Conservation (phyloP, 2,888 invertebrate genomes). For the Zygogramma bicolorata region DNA sequence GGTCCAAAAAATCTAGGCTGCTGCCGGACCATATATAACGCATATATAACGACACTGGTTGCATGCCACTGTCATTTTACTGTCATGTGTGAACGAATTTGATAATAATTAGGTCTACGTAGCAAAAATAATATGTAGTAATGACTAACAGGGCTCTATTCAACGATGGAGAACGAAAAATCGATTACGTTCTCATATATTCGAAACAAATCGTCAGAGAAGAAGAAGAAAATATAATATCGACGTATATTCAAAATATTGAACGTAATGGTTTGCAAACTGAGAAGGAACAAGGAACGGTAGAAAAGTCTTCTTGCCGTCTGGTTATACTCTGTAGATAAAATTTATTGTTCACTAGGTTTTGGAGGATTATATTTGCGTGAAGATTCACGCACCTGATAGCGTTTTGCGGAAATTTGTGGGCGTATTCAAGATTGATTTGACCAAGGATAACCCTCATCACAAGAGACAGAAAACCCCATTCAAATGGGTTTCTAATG, state of each 20-base stretch:
- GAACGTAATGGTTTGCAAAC: neutral
- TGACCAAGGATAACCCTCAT: constrained; percentile 41
- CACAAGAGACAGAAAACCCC: constrained; percentile 42
- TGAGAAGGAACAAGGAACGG: neutral
- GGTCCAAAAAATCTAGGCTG: too few species aligned
- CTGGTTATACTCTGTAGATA: too few species aligned
- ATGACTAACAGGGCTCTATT: neutral
- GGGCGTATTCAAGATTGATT: constrained; percentile 50
- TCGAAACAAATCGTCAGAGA: neutral
- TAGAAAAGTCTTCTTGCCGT: too few species aligned
- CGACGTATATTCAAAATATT: neutral
- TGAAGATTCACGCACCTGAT: constrained; percentile 59
- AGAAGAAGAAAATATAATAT: neutral
- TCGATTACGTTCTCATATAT: constrained; percentile 52
- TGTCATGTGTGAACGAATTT: neutral
- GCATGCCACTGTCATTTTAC: neutral
- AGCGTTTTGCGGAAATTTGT: constrained; percentile 50
- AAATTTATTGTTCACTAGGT: neutral
- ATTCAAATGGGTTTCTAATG: constrained; percentile 40
- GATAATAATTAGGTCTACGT: neutral
- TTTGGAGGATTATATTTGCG: constrained; percentile 53
- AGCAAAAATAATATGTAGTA: too few species aligned
- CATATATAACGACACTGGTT: too few species aligned
- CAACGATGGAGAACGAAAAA: constrained; percentile 41
- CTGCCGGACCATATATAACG: too few species aligned